Evolutionary conservation across 2,888 invertebrate genomes (phyloP).

Genomic region (Drosophila paracracens): DNA sequence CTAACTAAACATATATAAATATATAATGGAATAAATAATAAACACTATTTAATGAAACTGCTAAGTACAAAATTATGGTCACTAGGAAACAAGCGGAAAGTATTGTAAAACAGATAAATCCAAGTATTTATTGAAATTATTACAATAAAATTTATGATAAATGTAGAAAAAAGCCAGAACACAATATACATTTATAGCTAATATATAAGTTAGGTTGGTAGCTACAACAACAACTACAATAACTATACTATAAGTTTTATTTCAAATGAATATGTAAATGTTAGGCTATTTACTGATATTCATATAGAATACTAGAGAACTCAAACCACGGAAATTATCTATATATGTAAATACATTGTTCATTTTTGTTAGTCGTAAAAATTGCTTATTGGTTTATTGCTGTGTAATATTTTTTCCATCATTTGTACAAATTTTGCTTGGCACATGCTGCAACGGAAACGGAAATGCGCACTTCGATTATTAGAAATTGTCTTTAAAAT

Average conservation of each 20-base stretch:
- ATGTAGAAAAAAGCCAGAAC: neutral
- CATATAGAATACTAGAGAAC: neutral
- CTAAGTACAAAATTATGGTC: neutral
- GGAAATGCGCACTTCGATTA: conserved; percentile 39
- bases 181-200: neutral
- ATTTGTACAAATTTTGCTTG: conserved; percentile 6
- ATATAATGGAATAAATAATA: neutral
- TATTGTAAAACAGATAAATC: neutral
- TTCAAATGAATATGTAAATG: neutral
- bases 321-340: neutral
- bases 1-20: neutral
- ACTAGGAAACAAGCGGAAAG: neutral
- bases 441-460: conserved; percentile 35
- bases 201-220: neutral
- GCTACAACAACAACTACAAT: neutral
- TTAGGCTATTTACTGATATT: neutral
- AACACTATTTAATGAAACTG: neutral
- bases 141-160: neutral
- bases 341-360: neutral
- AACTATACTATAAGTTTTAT: neutral
- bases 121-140: neutral
- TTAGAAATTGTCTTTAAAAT: conserved; percentile 33
- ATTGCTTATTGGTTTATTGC: conserved; percentile 3
- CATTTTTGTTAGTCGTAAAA: neutral
- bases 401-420: neutral